Conservation (phyloP, 2,888 invertebrate genomes). For the Cremastobaeus sp. region DNA sequence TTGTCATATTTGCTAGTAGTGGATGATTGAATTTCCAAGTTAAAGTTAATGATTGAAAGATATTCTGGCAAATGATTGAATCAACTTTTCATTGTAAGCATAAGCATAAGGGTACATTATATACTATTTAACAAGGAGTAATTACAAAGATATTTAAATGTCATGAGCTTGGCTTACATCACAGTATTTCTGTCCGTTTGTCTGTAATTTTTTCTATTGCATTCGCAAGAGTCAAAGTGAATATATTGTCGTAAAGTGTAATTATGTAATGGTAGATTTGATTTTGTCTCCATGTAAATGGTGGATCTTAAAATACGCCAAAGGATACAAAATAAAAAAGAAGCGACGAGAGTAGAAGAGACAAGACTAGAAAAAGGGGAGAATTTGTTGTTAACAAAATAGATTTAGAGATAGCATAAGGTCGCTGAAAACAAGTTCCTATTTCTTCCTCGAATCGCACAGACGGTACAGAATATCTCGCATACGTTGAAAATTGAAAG, state of each 20-base stretch:
- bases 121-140: no score
- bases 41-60: no score
- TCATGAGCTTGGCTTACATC: conserved; percentile 76
- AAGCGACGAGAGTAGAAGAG: no score
- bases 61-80: neutral
- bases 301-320: conserved; percentile 77
- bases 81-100: no score
- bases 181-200: conserved; percentile 76
- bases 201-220: conserved; percentile 73
- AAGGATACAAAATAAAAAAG: conserved; percentile 61
- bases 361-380: no score
- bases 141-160: conserved; percentile 60
- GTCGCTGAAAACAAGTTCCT: no score
- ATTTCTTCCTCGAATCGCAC: no score
- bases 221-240: conserved; percentile 78
- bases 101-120: no score
- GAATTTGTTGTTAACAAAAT: neutral
- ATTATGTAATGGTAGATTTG: conserved; percentile 77
- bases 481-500: no score
- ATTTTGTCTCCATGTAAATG: conserved; percentile 73
- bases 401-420: neutral
- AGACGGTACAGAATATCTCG: no score
- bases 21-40: no score
- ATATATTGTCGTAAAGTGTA: conserved; percentile 76
- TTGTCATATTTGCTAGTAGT: no score